Conservation (phyloP, 2,113 vertebrate genomes). For the Edolisoma coerulescens region DNA sequence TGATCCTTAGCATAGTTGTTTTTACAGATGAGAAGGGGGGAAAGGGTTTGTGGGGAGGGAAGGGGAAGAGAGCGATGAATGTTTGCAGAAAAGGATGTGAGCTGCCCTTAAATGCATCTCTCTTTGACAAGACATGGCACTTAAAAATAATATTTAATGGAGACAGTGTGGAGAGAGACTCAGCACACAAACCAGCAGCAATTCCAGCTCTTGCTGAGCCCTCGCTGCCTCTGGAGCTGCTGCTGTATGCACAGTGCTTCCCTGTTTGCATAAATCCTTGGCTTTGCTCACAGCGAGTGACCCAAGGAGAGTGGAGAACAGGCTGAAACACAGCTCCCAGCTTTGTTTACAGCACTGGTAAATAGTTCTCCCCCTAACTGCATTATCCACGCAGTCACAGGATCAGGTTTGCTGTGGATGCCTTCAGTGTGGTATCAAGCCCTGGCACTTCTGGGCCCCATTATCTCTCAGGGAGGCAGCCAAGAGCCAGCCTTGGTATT, state of each 20-base stretch:
- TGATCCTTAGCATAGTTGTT: neutral
- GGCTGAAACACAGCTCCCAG: neutral
- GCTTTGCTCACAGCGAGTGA: neutral
- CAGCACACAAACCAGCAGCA: neutral
- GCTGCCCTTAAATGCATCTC: neutral
- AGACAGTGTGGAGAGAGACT: neutral
- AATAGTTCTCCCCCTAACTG: neutral
- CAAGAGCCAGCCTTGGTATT: neutral
- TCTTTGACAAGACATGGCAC: neutral
- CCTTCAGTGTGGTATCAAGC: neutral
- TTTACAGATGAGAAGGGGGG: neutral
- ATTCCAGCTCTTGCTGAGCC: neutral
- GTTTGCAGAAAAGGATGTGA: neutral
- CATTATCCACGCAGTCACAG: neutral
- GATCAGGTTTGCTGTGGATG: neutral
- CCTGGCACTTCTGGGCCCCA: neutral
- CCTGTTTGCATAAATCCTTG: neutral
- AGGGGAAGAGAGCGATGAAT: neutral
- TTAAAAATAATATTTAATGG: neutral
- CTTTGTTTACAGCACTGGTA: neutral
- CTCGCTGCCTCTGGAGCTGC: neutral
- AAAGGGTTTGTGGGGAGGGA: neutral
- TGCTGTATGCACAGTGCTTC: neutral
- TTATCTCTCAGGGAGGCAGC: neutral
- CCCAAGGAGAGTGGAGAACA: neutral